Percentiles rank a stretch among this genome's conserved stretches.
Conservation (phyloP, 2,113 vertebrate species). For the Zosterops hypoxanthus region DNA sequence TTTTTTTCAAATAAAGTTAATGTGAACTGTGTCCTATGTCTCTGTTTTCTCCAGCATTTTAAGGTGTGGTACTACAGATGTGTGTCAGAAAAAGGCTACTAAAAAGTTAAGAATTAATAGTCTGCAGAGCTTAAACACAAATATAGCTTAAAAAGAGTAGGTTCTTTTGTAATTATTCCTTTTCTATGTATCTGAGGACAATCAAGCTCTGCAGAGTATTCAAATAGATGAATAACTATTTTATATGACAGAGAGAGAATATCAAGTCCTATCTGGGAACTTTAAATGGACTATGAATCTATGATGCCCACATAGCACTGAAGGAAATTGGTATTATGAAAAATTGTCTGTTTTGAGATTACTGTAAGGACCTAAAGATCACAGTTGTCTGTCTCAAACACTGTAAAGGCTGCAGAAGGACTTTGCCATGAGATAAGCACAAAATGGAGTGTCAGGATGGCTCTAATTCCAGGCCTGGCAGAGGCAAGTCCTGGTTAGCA, state of each 20-base stretch:
- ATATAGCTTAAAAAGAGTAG: background rate
- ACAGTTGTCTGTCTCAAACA: background rate
- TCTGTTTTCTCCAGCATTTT: background rate
- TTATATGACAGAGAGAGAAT: background rate
- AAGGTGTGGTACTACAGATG: accelerated
- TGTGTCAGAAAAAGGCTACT: background rate
- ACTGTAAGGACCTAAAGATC: background rate
- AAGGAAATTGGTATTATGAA: background rate
- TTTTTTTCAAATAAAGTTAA: background rate
- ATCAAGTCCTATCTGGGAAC: background rate
- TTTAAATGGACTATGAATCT: background rate
- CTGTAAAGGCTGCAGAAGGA: background rate
- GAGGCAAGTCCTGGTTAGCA: background rate
- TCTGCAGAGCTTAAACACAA: background rate
- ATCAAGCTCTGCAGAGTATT: background rate
- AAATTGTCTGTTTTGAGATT: background rate
- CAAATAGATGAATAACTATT: background rate
- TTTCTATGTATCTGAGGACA: background rate
- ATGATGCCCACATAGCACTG: background rate
- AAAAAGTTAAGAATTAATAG: background rate
- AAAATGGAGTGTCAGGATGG: background rate
- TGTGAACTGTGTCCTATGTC: background rate
- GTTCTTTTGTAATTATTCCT: background rate
- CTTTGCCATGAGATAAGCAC: background rate
- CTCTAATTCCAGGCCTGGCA: background rate